phyloP scores from a whole-genome alignment of 2,797 vertebrate species.

The Catamblyrhynchus diadema region DNA sequence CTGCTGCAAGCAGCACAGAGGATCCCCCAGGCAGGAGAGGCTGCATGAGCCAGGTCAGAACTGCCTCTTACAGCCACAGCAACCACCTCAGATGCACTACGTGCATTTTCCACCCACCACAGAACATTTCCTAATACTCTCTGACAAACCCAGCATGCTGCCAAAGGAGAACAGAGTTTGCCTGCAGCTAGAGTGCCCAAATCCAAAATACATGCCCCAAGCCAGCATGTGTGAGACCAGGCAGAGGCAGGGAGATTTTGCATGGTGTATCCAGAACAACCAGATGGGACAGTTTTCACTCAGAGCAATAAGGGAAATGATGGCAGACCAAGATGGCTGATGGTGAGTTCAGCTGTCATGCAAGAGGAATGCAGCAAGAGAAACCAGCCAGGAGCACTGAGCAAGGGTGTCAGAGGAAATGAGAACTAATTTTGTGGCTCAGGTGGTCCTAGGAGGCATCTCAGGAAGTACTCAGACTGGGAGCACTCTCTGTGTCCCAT shows the following conservation, averaged over 20 bases:
- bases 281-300: not conserved
- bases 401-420: not conserved
- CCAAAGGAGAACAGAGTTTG: slow-evolving; percentile 18
- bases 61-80: not conserved
- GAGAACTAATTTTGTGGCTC: not conserved
- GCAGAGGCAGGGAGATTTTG: not conserved
- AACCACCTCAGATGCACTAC: not conserved
- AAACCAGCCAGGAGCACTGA: not conserved
- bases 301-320: not conserved
- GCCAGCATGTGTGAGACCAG: not conserved
- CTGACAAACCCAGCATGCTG: not conserved
- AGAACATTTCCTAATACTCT: slow-evolving; percentile 1
- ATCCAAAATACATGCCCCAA: slow-evolving; percentile 15
- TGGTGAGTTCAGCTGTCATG: fast-evolving
- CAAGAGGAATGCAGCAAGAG: not conserved
- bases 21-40: not conserved
- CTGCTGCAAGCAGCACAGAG: not conserved
- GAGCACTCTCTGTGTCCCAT: not conserved
- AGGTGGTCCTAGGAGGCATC: not conserved
- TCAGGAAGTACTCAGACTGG: not conserved
- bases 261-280: not conserved
- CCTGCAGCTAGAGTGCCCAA: slow-evolving; percentile 41
- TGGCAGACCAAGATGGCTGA: not conserved
- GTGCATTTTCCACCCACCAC: not conserved
- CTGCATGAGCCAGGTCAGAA: not conserved